Evolutionary conservation across 2,888 invertebrate species (phyloP), one percentile per base, ranked within the genome.

Genomic region (Melitaea athalia): DNA sequence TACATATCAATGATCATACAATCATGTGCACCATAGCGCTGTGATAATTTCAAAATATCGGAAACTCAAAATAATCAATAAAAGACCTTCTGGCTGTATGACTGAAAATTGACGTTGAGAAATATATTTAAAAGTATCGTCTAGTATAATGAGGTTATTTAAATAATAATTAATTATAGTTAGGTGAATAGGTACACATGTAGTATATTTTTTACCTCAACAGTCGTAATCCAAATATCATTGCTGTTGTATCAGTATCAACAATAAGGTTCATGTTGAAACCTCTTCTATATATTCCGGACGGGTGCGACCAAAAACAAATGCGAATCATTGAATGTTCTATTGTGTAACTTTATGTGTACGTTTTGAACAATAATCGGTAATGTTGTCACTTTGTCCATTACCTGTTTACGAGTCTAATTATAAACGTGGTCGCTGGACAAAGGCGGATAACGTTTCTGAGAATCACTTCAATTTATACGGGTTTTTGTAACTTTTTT

Each of bases 301-400:
- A 79, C 84, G 83, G 83, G 84, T 84, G 78, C 63, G 78, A 76
- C 79, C 84, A 80, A 84, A n/a, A 87, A 86, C 83, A 83, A 82
- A 78, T 76, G 80, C 79, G 79, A 14, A 79, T 77, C 79, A 79
- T 81, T 83, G 79, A 86, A 85, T 87, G 84, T 79, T 77, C 86
- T 81, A 88, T 89, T 89, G 88, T 89, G 88, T 83, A 88, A 88
- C 78, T 78, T 82, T 83, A 86, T 84, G 85, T 79, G 69, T 70
- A 70, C 68, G 66, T 55, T 50, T 17, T 38, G 17, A 38, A 12
- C 38, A 31, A 15, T 50, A 62, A 62, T 62, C 42, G 52, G 15
- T 33, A 42, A 45, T 60, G 55, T 62, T 62, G 53, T 55, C 66
- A 55, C 24, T 64, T 33, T 57, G 49, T 12, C 47, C 10, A 49